Conservation (phyloP, 2,113 vertebrate genomes). For the Sula dactylatra region DNA sequence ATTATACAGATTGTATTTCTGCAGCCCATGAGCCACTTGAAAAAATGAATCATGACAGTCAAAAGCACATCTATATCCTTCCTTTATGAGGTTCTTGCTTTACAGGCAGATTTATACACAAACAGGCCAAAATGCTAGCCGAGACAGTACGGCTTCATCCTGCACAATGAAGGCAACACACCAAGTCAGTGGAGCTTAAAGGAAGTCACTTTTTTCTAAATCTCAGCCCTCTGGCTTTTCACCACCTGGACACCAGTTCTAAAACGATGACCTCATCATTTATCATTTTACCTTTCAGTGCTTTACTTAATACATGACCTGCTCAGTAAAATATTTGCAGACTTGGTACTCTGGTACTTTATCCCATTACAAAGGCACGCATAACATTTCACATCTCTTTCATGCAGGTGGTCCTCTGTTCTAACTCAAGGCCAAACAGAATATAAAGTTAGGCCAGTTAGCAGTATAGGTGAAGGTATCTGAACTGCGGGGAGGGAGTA, state of each 20-base stretch:
- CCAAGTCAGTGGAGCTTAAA: neutral
- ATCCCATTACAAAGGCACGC: conserved; percentile 70
- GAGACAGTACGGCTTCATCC: neutral
- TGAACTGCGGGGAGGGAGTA: conserved; percentile 26
- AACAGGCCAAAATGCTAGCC: neutral
- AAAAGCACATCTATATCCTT: neutral
- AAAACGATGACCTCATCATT: conserved; percentile 69
- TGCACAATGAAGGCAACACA: neutral
- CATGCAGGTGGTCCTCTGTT: conserved; percentile 66
- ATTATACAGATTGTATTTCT: neutral
- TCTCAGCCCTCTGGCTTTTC: conserved; percentile 47
- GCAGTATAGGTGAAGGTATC: conserved; percentile 47
- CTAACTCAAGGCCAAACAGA: conserved; percentile 60
- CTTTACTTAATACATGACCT: conserved; percentile 72
- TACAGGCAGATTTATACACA: neutral
- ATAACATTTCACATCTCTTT: conserved; percentile 67
- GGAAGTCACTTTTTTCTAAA: conserved; percentile 41
- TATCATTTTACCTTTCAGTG: conserved; percentile 73
- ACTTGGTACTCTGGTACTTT: conserved; percentile 63
- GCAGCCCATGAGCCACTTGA: neutral
- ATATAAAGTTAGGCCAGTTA: conserved; percentile 51
- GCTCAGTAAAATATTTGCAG: conserved; percentile 73
- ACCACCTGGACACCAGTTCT: conserved; percentile 60
- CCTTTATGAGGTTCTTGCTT: neutral
- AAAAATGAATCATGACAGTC: neutral